Conservation (phyloP, 2,888 invertebrate genomes). For the Tenthredo livida region DNA sequence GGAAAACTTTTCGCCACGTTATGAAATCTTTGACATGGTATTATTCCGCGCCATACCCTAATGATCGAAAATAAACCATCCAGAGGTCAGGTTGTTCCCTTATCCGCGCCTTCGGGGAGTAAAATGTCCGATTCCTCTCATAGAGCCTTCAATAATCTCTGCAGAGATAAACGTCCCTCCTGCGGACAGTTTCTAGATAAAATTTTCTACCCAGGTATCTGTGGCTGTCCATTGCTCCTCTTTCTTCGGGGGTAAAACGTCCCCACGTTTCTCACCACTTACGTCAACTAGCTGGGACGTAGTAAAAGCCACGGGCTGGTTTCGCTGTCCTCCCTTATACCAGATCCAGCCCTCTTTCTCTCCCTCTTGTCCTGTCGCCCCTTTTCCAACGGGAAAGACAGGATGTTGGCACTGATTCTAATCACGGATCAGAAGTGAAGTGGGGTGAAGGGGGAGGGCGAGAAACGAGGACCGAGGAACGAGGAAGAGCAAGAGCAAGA, state of each 20-base stretch:
- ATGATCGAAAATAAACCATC: not conserved
- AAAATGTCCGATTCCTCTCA: not conserved
- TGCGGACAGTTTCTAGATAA: not conserved
- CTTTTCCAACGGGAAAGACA: slow-evolving; percentile 39
- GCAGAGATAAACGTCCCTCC: not conserved
- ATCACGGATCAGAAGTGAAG: slow-evolving; percentile 43
- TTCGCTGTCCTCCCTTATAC: slow-evolving; percentile 19
- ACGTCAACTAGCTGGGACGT: slow-evolving; percentile 25
- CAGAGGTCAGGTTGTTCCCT: not conserved
- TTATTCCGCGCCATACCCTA: not conserved
- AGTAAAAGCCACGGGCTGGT: slow-evolving; percentile 28
- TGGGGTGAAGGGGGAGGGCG: not conserved
- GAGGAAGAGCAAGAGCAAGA: slow-evolving; percentile 41
- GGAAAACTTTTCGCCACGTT: slow-evolving; percentile 1
- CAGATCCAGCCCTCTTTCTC: not conserved
- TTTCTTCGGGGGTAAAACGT: slow-evolving; percentile 2
- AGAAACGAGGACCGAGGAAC: slow-evolving; percentile 4
- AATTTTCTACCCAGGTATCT: not conserved
- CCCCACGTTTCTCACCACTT: slow-evolving; percentile 19
- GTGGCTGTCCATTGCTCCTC: not conserved
- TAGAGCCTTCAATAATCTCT: not conserved
- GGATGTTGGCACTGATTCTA: slow-evolving; percentile 48
- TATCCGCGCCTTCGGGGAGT: not conserved
- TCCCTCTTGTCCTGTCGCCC: slow-evolving; percentile 32
- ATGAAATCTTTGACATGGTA: not conserved